Base-by-base conservation (phyloP, 2,113 vertebrate genomes). In the Rousettus leschenaultii region DNA sequence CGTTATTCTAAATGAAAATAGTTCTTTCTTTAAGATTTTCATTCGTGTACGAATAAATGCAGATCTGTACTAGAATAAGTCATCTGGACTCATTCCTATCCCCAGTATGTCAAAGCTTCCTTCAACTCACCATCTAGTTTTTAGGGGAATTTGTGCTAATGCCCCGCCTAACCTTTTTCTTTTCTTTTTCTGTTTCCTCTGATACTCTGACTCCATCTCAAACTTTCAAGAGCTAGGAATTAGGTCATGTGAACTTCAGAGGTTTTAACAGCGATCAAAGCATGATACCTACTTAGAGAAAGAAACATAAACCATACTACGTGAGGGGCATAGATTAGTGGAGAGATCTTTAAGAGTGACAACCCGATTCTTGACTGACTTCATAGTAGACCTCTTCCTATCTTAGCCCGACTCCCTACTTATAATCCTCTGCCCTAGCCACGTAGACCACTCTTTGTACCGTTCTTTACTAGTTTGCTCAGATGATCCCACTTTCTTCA, bases 261-360 rank as follows among this genome's bases (percentile, higher is more conserved):
- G 33, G 16, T 71, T 87, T 61, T 95, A 40, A 59, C 87, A n/a
- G 7, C 82, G 22, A 93, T 93, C n/a, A 89, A 95, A 83, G 75
- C 38, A 21, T 38, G 48, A n/a, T 82, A 38, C 38, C 35, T 89
- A 33, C 28, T 53, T 88, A 26, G 0, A 48, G 87, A 93, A 93
- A 57, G 19, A 7, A 57, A 57, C 55, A 57, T 57, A 57, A 57
- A 2, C 38, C 1, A n/a, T 38, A 5, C 6, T 33, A 21, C 53
- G 16, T 45, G 48, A 70, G 66, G n/a, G 38, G 28, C 53, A 38
- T 33, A 73, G 35, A 71, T 45, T 33, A 55, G 51, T 35, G 70
- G 73, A 51, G 68, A 77, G 28, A 24, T 33, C n/a, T 45, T 45
- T 65, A 75, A 61, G 2, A 61, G 2, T 74, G 11, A 40, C 51